Percentiles rank a stretch among this genome's conserved stretches.
Conservation (phyloP, 2,888 invertebrate genomes). For the Andrena chrysosceles region DNA sequence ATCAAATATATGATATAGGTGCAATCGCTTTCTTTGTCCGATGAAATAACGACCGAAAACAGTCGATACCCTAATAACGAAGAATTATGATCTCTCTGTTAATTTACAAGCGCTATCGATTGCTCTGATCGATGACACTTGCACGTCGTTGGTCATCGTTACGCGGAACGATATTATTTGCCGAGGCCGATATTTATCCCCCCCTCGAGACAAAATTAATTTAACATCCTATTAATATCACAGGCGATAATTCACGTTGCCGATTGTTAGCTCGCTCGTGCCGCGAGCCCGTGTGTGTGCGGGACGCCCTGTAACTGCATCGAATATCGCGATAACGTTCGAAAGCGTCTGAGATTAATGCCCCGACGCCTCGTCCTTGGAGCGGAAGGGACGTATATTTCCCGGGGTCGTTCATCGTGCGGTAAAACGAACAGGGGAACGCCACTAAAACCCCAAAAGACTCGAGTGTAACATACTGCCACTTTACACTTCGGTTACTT, state of each 20-base stretch:
- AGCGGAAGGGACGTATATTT: slow-evolving; percentile 2
- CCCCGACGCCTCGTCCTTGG: slow-evolving; percentile 5
- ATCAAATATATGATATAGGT: neutral
- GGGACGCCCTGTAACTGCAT: neutral
- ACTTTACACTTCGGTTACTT: slow-evolving; percentile 39
- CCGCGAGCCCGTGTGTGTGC: neutral
- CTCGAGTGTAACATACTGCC: slow-evolving; percentile 28
- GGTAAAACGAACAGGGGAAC: slow-evolving; percentile 13
- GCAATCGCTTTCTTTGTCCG: neutral
- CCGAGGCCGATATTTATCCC: slow-evolving; percentile 41
- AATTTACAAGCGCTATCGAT: slow-evolving; percentile 50
- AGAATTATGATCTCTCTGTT: slow-evolving; percentile 19
- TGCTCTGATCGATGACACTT: slow-evolving; percentile 48
- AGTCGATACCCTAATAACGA: slow-evolving; percentile 31
- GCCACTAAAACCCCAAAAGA: slow-evolving; percentile 1
- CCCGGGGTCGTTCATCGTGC: slow-evolving; percentile 13
- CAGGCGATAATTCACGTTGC: slow-evolving; percentile 37
- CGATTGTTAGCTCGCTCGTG: slow-evolving; percentile 22
- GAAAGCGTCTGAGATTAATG: slow-evolving; percentile 43
- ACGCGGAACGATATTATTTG: slow-evolving; percentile 45
- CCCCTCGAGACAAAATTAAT: slow-evolving; percentile 46
- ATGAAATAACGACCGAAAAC: slow-evolving; percentile 19
- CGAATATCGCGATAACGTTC: slow-evolving; percentile 21
- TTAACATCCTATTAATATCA: slow-evolving; percentile 53
- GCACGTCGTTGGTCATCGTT: slow-evolving; percentile 51